phyloP scores from a whole-genome alignment of 2,113 vertebrate species.

The Atherinomorus stipes region DNA sequence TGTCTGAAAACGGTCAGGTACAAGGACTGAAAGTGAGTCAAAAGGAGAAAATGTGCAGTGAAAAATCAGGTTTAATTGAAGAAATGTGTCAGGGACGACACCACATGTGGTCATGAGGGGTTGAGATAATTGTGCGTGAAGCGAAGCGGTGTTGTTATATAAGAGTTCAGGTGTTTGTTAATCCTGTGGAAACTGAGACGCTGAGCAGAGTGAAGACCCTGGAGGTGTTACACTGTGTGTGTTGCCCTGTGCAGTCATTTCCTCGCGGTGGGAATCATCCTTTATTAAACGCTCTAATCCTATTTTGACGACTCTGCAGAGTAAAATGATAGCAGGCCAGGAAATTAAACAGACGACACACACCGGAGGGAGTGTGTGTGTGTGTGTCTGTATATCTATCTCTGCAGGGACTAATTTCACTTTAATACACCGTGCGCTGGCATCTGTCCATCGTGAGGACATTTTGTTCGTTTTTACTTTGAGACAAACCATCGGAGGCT shows the following conservation, averaged over 20 bases:
- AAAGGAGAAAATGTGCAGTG: no score
- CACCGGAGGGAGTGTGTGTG: conserved; percentile 1
- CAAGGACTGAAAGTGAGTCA: no score
- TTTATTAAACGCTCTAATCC: conserved; percentile 78
- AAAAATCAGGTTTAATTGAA: no score
- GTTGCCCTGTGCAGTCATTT: conserved; percentile 40
- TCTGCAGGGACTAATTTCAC: conserved; percentile 4
- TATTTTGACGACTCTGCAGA: conserved; percentile 68
- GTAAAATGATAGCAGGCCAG: conserved; percentile 74
- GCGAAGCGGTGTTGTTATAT: conserved; percentile 2
- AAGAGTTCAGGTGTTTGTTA: conserved; percentile 51
- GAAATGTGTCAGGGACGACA: no score
- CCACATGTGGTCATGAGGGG: no score
- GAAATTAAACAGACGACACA: conserved; percentile 71
- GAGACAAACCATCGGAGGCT: not conserved
- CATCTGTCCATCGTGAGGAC: not conserved
- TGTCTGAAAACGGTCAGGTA: no score
- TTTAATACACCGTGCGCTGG: no score
- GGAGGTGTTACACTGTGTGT: conserved; percentile 14
- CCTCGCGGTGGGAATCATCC: conserved; percentile 58
- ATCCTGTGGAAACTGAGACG: conserved; percentile 35
- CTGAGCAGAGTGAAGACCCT: conserved; percentile 33
- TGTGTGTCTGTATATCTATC: conserved; percentile 5
- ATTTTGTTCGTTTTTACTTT: not conserved
- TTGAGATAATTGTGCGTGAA: not conserved